These are phyloP conservation scores for Dolichotis patagonum DNA, from an alignment of 2,113 vertebrate genomes.

Conservation along the genomic window DNA sequence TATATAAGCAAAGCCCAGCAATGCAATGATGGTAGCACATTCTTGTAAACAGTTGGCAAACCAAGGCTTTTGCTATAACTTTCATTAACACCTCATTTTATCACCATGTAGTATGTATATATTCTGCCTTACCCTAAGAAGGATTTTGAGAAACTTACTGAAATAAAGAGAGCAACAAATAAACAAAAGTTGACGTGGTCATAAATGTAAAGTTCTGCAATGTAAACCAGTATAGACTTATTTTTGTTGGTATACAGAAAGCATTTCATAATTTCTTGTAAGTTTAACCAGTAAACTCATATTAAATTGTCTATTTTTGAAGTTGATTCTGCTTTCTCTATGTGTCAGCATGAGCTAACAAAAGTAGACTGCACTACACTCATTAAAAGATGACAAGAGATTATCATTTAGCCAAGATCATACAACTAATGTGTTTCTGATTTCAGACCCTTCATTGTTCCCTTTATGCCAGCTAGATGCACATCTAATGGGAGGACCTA, in stretches of 20 bases:
- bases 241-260: neutral
- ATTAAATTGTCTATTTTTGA: neutral
- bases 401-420: neutral
- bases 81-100: neutral
- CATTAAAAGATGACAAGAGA: neutral
- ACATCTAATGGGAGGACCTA: neutral
- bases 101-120: neutral
- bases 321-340: constrained; percentile 2
- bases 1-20: constrained; percentile 47
- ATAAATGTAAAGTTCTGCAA: neutral
- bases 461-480: neutral
- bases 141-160: constrained; percentile 30
- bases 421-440: neutral
- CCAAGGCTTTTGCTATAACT: neutral
- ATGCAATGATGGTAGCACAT: neutral
- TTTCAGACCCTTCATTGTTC: constrained; percentile 2
- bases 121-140: constrained; percentile 9
- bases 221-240: neutral
- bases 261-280: neutral
- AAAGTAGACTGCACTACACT: neutral
- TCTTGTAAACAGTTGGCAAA: constrained; percentile 28
- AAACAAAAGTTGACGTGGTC: neutral
- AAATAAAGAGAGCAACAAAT: constrained; percentile 15
- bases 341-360: neutral
- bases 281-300: neutral